Conservation (phyloP, 2,888 invertebrate genomes). For the Dryocosmus kuriphilus region DNA sequence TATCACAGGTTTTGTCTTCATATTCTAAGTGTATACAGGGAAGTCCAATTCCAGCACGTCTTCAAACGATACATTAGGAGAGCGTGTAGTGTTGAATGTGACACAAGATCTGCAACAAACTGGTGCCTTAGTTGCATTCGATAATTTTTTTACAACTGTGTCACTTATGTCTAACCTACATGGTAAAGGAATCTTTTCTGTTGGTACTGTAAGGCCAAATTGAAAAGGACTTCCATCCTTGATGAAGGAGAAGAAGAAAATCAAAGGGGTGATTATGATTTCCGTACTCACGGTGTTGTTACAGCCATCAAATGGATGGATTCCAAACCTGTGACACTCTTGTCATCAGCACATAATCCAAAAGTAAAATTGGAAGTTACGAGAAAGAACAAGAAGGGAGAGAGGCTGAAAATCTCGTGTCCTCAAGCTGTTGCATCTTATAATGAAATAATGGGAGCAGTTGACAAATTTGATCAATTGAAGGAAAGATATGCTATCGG, state of each 20-base stretch:
- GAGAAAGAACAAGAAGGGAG: conserved; percentile 42
- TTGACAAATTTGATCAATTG: conserved; percentile 44
- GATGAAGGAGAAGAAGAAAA: conserved; percentile 44
- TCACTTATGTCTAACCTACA: conserved; percentile 41
- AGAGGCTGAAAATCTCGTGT: conserved; percentile 41
- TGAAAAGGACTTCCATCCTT: conserved; percentile 46
- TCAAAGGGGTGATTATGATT: conserved; percentile 44
- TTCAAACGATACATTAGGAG: no score
- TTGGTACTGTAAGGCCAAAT: conserved; percentile 43
- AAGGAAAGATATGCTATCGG: conserved; percentile 25
- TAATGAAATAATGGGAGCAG: conserved; percentile 46
- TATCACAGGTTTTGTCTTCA: conserved; percentile 44
- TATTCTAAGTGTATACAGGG: conserved; percentile 45
- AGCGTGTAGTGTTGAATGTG: conserved; percentile 45
- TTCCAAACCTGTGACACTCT: conserved; percentile 43
- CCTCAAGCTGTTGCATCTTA: conserved; percentile 43
- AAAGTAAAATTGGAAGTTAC: conserved; percentile 23
- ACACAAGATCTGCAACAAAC: conserved; percentile 19
- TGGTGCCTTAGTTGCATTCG: conserved; percentile 45
- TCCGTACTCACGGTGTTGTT: conserved; percentile 36
- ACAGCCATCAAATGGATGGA: conserved; percentile 51
- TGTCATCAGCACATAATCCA: conserved; percentile 46
- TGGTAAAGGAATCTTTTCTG: conserved; percentile 43
- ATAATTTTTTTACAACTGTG: conserved; percentile 45
- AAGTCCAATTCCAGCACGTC: conserved; percentile 41